These are phyloP conservation scores for Camponotus vicinus DNA, from an alignment of 1,140 invertebrate species.

Conservation along the genomic window DNA sequence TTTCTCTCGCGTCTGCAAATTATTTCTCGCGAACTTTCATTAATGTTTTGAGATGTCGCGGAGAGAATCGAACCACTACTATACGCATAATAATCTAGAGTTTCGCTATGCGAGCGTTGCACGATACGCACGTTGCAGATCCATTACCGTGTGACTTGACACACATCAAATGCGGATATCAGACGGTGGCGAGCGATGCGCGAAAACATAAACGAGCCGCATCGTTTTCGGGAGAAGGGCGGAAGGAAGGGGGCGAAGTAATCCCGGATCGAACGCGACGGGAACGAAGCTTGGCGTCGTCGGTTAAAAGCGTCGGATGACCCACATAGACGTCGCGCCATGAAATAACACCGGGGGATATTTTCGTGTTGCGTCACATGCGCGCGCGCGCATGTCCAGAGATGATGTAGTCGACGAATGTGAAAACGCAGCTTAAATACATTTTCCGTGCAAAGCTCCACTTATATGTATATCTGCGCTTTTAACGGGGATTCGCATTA, in stretches of 20 bases:
- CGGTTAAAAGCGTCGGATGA: constrained; percentile 45
- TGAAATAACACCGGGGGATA: constrained; percentile 47
- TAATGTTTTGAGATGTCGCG: neutral
- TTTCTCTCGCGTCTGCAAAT: neutral
- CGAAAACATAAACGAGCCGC: constrained; percentile 2
- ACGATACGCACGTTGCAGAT: neutral
- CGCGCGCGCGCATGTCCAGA: neutral
- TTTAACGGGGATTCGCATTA: constrained; percentile 49
- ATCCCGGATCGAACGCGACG: constrained; percentile 35
- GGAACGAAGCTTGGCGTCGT: neutral
- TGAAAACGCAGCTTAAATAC: constrained; percentile 63
- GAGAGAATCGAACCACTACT: neutral
- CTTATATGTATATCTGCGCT: constrained; percentile 52
- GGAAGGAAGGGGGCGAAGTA: neutral
- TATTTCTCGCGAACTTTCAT: neutral
- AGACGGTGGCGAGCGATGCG: neutral
- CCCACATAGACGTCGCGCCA: constrained; percentile 26
- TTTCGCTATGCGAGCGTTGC: neutral
- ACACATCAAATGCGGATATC: no score
- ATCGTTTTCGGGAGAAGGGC: neutral
- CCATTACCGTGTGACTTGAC: neutral
- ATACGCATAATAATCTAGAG: neutral
- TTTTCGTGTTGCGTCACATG: constrained; percentile 47
- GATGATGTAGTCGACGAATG: constrained; percentile 24
- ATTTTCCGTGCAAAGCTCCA: constrained; percentile 44